Conservation (phyloP, 2,797 vertebrate genomes). For the Leptodactylus fallax region DNA sequence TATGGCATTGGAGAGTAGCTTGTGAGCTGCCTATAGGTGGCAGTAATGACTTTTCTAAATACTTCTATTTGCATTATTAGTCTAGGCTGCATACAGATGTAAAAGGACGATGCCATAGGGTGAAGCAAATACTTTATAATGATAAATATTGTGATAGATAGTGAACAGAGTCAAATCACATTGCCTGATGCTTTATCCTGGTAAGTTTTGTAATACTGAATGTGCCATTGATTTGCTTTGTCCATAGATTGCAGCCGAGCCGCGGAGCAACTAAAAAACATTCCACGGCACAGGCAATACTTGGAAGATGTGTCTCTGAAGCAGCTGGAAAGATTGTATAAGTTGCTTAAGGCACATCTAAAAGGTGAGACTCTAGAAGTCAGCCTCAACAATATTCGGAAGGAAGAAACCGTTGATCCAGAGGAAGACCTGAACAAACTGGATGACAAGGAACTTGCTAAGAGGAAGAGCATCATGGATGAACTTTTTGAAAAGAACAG, state of each 20-base stretch:
- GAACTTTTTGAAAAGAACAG: slow-evolving; percentile 89
- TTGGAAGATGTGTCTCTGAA: slow-evolving; percentile 81
- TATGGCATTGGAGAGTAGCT: neutral
- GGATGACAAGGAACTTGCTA: slow-evolving; percentile 84
- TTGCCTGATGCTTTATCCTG: neutral
- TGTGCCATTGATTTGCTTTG: slow-evolving; percentile 18
- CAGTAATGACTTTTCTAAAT: neutral
- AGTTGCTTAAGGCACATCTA: slow-evolving; percentile 83
- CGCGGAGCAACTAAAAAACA: slow-evolving; percentile 89
- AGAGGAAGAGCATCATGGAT: slow-evolving; percentile 92
- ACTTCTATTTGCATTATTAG: neutral
- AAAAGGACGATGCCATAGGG: neutral
- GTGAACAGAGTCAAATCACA: no score
- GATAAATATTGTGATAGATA: no score
- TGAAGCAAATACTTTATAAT: neutral
- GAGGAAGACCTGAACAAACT: slow-evolving; percentile 92
- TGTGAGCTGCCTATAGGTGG: neutral
- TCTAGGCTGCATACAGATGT: neutral
- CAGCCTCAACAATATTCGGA: slow-evolving; percentile 79
- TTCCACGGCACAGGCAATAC: slow-evolving; percentile 85
- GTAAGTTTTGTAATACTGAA: neutral
- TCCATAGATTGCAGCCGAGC: slow-evolving; percentile 83
- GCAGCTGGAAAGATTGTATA: slow-evolving; percentile 87
- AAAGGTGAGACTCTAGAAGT: slow-evolving; percentile 79
- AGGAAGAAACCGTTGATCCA: slow-evolving; percentile 78